A percentile compares a stretch with the other conserved stretches of the same genome.
Conservation (phyloP, 2,797 vertebrate genomes). For the Dicrostonyx torquatus region DNA sequence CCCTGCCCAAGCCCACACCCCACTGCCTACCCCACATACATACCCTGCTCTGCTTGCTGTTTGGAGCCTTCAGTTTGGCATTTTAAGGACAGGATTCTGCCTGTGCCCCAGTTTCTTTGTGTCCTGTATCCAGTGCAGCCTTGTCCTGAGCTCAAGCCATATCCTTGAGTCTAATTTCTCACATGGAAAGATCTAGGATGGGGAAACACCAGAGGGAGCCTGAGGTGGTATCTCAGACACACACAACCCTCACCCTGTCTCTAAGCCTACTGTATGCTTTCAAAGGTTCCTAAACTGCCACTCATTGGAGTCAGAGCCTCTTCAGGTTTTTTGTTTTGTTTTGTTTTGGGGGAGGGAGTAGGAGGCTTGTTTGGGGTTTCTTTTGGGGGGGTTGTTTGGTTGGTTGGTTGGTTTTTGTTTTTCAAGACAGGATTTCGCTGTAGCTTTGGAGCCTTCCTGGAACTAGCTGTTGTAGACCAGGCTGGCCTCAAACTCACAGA, state of each 20-base stretch:
- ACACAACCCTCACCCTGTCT: not conserved
- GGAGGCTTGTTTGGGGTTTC: no score
- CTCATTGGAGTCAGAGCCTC: not conserved
- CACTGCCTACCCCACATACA: not conserved
- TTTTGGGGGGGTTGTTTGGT: no score
- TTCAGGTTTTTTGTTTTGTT: no score
- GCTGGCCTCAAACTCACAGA: no score
- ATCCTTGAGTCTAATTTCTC: not conserved
- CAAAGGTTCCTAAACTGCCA: fast-evolving
- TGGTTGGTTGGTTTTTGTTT: no score
- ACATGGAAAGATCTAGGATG: not conserved
- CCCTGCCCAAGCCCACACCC: not conserved
- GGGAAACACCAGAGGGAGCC: not conserved
- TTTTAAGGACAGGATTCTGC: constrained; percentile 56
- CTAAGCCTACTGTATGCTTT: not conserved
- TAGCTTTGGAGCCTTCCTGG: no score
- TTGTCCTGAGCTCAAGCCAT: not conserved
- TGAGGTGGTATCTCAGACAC: not conserved
- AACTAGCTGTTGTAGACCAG: no score
- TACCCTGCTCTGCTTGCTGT: not conserved
- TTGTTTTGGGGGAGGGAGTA: no score
- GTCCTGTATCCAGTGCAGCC: constrained; percentile 31
- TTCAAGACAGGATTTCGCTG: no score
- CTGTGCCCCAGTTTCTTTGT: constrained; percentile 55
- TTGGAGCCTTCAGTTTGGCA: not conserved